Percentiles rank a stretch among this genome's conserved stretches.
These are phyloP conservation scores for Artibeus lituratus DNA, from an alignment of 2,797 vertebrate species.

Conservation along the genomic window DNA sequence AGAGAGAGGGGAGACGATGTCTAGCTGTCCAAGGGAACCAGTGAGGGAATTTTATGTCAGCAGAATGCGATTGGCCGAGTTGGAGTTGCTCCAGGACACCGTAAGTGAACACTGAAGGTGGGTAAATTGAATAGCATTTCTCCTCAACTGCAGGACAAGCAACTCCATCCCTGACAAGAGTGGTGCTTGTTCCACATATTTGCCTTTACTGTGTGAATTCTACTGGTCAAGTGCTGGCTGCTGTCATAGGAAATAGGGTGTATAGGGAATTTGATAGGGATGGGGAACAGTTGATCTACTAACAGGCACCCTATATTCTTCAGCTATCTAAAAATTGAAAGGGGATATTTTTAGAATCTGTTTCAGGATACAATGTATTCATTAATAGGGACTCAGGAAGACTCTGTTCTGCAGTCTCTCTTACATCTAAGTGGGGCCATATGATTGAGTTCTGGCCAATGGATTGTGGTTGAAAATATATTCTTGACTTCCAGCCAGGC, in stretches of 20 bases:
- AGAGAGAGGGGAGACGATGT: constrained; percentile 42
- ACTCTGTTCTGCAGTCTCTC: not conserved
- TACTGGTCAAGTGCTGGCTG: not conserved
- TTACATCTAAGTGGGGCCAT: not conserved
- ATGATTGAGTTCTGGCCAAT: not conserved
- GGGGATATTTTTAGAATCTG: constrained; percentile 15
- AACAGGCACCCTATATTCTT: not conserved
- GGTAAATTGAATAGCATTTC: constrained; percentile 41
- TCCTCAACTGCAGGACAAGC: constrained; percentile 30
- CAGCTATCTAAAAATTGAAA: not conserved
- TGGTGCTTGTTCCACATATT: not conserved
- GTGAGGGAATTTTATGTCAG: constrained; percentile 56
- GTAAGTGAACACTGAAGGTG: constrained; percentile 59
- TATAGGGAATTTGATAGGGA: not conserved
- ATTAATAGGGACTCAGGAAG: not conserved
- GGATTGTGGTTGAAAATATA: not conserved
- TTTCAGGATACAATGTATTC: not conserved
- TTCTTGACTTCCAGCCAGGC: not conserved
- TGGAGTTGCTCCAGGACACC: constrained; percentile 61
- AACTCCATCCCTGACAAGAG: not conserved
- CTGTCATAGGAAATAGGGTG: not conserved
- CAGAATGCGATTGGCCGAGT: constrained; percentile 66
- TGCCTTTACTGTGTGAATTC: constrained; percentile 14
- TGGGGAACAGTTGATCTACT: not conserved
- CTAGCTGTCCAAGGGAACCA: constrained; percentile 42